Evolutionary conservation across 2,888 invertebrate genomes (phyloP).

Genomic region (Drosophila anomelani): DNA sequence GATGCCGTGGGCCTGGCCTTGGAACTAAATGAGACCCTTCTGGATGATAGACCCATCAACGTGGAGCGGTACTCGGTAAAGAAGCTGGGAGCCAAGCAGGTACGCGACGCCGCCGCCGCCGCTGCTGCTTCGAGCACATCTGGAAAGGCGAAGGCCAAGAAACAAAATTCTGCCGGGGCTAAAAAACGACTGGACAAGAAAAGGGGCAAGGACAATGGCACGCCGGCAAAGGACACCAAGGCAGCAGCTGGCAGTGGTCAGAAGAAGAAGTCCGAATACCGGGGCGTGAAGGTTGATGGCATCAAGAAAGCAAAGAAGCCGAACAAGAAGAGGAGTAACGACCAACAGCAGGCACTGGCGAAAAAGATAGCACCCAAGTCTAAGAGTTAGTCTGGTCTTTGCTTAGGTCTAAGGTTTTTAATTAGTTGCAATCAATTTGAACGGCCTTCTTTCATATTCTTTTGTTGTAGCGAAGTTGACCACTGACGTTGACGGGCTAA

Average conservation of each 20-base stretch:
- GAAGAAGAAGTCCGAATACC: slow-evolving; percentile 81
- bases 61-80: slow-evolving; percentile 80
- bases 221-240: slow-evolving; percentile 6
- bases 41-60: slow-evolving; percentile 83
- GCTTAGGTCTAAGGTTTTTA: slow-evolving; percentile 7
- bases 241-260: background rate
- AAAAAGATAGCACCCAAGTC: slow-evolving; percentile 83
- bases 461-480: slow-evolving; percentile 7
- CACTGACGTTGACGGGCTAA: slow-evolving; percentile 16
- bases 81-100: slow-evolving; percentile 77
- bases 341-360: slow-evolving; percentile 74
- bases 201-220: slow-evolving; percentile 36
- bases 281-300: slow-evolving; percentile 79
- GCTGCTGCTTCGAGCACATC: slow-evolving; percentile 14
- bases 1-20: slow-evolving; percentile 83
- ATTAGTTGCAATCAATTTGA: slow-evolving; percentile 21
- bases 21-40: slow-evolving; percentile 82
- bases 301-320: slow-evolving; percentile 75
- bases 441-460: background rate
- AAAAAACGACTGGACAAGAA: slow-evolving; percentile 64
- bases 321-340: slow-evolving; percentile 71
- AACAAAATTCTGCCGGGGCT: slow-evolving; percentile 53
- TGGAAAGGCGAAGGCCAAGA: slow-evolving; percentile 57
- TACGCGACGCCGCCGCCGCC: slow-evolving; percentile 62
- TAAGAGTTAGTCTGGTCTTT: slow-evolving; percentile 35